These are phyloP conservation scores for Drosophila cyrtoloma DNA, from an alignment of 2,888 invertebrate species.

Conservation along the genomic window DNA sequence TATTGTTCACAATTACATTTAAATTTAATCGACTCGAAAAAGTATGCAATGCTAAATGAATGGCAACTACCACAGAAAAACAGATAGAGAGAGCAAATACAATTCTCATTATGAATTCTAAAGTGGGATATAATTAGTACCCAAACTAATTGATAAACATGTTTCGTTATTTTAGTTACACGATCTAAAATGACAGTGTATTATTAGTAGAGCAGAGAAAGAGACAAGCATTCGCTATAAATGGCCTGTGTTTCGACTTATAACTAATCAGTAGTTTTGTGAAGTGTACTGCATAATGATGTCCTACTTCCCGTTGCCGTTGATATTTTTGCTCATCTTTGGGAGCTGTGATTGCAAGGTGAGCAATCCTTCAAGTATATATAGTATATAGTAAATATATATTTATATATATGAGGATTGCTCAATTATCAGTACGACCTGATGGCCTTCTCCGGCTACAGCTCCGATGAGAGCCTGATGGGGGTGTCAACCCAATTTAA, in stretches of 20 bases:
- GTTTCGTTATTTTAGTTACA: not conserved
- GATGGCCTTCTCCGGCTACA: not conserved
- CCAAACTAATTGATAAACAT: not conserved
- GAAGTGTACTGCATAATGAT: not conserved
- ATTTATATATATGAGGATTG: not conserved
- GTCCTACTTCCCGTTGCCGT: too few species aligned
- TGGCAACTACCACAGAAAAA: not conserved
- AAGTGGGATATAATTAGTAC: not conserved
- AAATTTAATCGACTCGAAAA: constrained; percentile 39
- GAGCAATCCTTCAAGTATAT: not conserved
- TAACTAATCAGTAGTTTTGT: not conserved
- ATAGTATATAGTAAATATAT: not conserved
- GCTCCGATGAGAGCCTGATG: constrained; percentile 9
- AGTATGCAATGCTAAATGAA: constrained; percentile 43
- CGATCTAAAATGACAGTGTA: not conserved
- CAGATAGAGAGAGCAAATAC: not conserved
- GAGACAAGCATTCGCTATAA: not conserved
- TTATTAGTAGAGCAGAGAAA: not conserved
- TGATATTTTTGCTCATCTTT: not conserved
- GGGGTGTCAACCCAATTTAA: not conserved
- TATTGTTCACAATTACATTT: constrained; percentile 15
- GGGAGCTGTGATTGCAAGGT: not conserved
- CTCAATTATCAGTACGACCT: constrained; percentile 6
- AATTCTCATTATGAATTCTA: not conserved
- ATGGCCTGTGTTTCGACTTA: not conserved